Evolutionary conservation across 2,113 vertebrate genomes (phyloP).

Genomic region (Garra rufa): DNA sequence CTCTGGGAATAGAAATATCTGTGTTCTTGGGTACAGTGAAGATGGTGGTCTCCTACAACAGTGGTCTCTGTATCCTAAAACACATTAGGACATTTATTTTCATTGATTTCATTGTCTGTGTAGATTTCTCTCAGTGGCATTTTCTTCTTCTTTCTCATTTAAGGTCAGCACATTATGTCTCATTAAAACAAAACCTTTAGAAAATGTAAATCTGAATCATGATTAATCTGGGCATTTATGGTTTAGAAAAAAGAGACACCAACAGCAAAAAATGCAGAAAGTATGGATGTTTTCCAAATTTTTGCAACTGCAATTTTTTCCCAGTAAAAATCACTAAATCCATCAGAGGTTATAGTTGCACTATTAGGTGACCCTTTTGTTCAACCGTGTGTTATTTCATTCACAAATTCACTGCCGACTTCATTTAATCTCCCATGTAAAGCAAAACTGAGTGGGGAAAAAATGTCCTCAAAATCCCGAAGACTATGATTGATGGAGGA

Average conservation of each 20-base stretch:
- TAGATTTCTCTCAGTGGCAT: not conserved
- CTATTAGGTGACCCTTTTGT: not conserved
- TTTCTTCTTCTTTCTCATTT: not conserved
- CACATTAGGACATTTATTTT: not conserved
- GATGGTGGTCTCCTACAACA: not conserved
- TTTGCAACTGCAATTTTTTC: too few relatives aligned
- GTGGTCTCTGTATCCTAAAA: not conserved
- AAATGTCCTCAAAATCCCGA: constrained; percentile 26
- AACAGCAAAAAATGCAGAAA: too few relatives aligned
- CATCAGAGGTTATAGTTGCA: not conserved
- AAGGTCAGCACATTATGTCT: not conserved
- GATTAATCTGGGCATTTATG: too few relatives aligned
- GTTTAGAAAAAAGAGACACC: too few relatives aligned
- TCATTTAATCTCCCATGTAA: constrained; percentile 7
- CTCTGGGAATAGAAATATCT: not conserved
- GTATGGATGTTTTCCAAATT: too few relatives aligned
- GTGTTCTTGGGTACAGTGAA: not conserved
- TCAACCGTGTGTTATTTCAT: not conserved
- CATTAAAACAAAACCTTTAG: not conserved
- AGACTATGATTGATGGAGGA: constrained; percentile 57
- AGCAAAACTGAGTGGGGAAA: not conserved
- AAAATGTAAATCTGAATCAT: too few relatives aligned
- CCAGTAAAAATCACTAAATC: not conserved
- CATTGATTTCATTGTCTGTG: not conserved
- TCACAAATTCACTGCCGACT: not conserved